Evolutionary conservation across 2,113 vertebrate species (phyloP).

Genomic region (Urocynchramus pylzowi): DNA sequence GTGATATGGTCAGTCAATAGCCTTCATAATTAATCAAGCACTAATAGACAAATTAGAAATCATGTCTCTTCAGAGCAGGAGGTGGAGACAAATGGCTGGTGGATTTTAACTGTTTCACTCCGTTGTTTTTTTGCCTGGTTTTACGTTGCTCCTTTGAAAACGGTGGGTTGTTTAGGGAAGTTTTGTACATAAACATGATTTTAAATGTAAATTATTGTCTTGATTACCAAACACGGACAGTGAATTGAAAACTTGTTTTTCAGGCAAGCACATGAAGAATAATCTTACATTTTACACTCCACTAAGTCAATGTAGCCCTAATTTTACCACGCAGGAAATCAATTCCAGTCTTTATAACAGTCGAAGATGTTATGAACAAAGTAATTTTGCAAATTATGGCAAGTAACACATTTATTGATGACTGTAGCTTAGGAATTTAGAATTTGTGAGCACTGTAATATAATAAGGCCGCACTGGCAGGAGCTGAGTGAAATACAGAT

Average conservation of each 20-base stretch:
- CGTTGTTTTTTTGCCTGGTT: not conserved
- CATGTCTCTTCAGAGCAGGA: conserved; percentile 42
- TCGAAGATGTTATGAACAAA: conserved; percentile 81
- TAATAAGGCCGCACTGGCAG: conserved; percentile 60
- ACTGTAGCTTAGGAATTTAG: conserved; percentile 75
- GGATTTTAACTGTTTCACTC: conserved; percentile 62
- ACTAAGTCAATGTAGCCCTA: conserved; percentile 78
- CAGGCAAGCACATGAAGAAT: conserved; percentile 75
- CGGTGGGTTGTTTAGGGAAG: not conserved
- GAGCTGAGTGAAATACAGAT: conserved; percentile 76
- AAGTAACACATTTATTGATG: conserved; percentile 81
- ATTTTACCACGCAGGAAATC: conserved; percentile 78
- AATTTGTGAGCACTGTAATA: conserved; percentile 71
- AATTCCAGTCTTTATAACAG: conserved; percentile 77
- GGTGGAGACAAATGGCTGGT: conserved; percentile 40
- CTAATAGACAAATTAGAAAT: conserved; percentile 65
- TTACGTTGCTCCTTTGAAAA: not conserved
- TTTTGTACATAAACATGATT: conserved; percentile 20
- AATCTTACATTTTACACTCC: conserved; percentile 74
- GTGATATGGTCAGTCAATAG: conserved; percentile 64
- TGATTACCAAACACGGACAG: conserved; percentile 62
- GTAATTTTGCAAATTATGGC: conserved; percentile 81
- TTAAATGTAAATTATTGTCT: conserved; percentile 64
- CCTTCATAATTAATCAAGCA: conserved; percentile 69
- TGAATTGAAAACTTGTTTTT: conserved; percentile 75